These are phyloP conservation scores for Henricia sp. DNA, from an alignment of 53 echinoderm and acorn worm genomes.

Conservation along the genomic window DNA sequence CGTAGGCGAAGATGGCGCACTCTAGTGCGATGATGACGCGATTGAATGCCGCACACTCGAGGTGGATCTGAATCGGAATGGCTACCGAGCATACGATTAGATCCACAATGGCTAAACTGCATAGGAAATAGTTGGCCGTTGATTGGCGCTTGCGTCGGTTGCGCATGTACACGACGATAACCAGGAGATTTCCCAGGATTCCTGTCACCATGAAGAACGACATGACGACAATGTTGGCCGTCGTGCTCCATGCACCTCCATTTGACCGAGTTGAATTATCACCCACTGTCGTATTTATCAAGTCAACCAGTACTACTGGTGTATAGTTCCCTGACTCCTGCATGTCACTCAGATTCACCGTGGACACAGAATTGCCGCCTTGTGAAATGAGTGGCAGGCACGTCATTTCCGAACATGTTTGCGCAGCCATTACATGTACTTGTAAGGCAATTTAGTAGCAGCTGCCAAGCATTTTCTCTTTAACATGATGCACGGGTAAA, in stretches of 20 bases:
- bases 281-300: constrained; percentile 8
- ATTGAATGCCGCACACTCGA: constrained; percentile 71
- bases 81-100: constrained; percentile 82
- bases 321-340: constrained; percentile 20
- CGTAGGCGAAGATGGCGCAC: constrained; percentile 80
- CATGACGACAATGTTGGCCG: constrained; percentile 73
- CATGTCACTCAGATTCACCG: not conserved
- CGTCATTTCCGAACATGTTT: not conserved
- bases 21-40: constrained; percentile 72
- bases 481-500: too few species aligned
- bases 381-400: not conserved
- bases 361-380: not conserved
- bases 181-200: constrained; percentile 82
- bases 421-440: not conserved
- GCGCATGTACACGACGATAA: constrained; percentile 78
- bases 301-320: not conserved
- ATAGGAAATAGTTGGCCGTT: constrained; percentile 96
- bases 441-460: not conserved
- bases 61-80: constrained; percentile 85
- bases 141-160: constrained; percentile 82
- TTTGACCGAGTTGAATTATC: not conserved
- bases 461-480: too few species aligned
- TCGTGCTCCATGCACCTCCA: constrained; percentile 8
- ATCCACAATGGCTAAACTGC: constrained; percentile 90
- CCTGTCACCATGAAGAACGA: constrained; percentile 81